A percentile compares a stretch with the other conserved stretches of the same genome.
Conservation (phyloP, 2,888 invertebrate species). For the Drosophila sordidapex region DNA sequence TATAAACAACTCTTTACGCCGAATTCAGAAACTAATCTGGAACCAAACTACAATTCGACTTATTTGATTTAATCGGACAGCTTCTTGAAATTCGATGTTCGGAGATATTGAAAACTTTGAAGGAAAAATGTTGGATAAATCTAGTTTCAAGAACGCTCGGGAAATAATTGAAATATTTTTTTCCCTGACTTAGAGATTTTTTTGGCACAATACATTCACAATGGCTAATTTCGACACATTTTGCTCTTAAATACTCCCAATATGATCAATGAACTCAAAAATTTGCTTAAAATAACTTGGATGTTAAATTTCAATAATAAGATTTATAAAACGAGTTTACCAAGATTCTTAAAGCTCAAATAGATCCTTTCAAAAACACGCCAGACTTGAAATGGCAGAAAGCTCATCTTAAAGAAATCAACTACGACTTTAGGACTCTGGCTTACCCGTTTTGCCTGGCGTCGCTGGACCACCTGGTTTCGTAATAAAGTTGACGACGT, state of each 20-base stretch:
- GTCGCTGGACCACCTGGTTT: constrained; percentile 88
- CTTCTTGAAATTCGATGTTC: neutral
- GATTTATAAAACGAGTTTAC: constrained; percentile 53
- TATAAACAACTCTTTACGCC: neutral
- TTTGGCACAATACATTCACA: neutral
- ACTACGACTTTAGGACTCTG: neutral
- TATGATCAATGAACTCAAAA: neutral
- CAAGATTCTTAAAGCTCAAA: constrained; percentile 73
- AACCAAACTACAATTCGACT: neutral
- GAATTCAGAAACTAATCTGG: neutral
- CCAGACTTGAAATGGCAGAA: constrained; percentile 66
- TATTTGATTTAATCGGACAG: neutral
- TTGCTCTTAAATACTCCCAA: neutral
- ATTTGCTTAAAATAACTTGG: too few species aligned
- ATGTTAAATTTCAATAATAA: neutral
- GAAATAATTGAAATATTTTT: neutral
- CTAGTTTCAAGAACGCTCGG: neutral
- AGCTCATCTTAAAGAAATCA: neutral
- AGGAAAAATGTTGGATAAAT: neutral
- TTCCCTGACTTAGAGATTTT: neutral
- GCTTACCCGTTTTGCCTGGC: constrained; percentile 84
- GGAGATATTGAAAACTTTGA: neutral
- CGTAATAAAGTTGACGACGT: constrained; percentile 94
- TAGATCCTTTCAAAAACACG: constrained; percentile 73
- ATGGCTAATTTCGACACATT: neutral